Percentiles rank a stretch among this genome's conserved stretches.
These are phyloP conservation scores for Sebastes variabilis DNA, from an alignment of 2,797 vertebrate species.

Conservation along the genomic window DNA sequence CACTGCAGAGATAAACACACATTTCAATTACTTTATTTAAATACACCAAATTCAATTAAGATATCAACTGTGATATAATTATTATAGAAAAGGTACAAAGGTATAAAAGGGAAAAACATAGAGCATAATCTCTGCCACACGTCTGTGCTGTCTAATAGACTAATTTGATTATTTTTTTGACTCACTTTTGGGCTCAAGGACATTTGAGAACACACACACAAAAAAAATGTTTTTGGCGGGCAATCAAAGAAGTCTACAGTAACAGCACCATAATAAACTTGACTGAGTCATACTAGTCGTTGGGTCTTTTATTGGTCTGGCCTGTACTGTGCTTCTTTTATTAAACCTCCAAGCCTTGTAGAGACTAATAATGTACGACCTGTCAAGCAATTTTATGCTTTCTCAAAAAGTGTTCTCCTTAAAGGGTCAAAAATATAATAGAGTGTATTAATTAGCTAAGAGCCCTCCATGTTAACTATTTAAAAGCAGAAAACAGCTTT, in stretches of 20 bases:
- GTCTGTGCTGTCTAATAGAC: background rate
- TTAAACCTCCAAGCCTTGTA: conserved; percentile 29
- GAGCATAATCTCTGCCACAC: conserved; percentile 18
- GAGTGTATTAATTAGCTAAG: conserved; percentile 21
- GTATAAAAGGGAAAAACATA: background rate
- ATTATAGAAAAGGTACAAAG: conserved; percentile 23
- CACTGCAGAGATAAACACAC: conserved; percentile 42
- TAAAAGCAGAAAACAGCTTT: background rate
- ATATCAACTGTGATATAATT: conserved; percentile 48
- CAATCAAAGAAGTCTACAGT: conserved; percentile 13
- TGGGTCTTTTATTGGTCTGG: conserved; percentile 50
- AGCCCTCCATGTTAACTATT: background rate
- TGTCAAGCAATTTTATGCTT: conserved; percentile 23
- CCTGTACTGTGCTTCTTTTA: conserved; percentile 19
- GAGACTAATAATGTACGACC: conserved; percentile 26
- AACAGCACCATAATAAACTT: conserved; percentile 27
- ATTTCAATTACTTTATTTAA: conserved; percentile 48
- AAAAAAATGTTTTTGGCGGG: background rate
- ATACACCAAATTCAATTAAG: conserved; percentile 60
- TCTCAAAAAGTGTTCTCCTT: conserved; percentile 17
- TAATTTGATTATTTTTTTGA: conserved; percentile 19
- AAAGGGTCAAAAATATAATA: conserved; percentile 21
- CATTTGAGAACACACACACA: conserved; percentile 1
- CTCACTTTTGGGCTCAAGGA: conserved; percentile 30
- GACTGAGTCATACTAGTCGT: conserved; percentile 28